Conservation (phyloP, 1,140 invertebrate genomes). For the Conopomorpha cramerella region DNA sequence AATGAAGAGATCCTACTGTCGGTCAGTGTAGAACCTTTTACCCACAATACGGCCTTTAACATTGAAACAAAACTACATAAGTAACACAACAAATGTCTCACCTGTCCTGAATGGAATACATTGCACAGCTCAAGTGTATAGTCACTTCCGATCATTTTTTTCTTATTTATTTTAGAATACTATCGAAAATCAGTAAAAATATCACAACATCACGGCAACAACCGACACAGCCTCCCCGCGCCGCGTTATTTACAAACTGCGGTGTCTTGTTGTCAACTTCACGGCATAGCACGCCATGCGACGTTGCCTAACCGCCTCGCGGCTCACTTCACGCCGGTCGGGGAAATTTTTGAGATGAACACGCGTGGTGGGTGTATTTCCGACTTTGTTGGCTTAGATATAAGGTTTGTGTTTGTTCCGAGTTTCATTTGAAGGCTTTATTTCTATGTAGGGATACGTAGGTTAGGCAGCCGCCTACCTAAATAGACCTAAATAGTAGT, state of each 20-base stretch:
- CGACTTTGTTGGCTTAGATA: too few species aligned
- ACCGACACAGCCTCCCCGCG: slow-evolving; percentile 17
- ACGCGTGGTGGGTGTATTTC: too few species aligned
- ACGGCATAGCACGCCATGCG: slow-evolving; percentile 9
- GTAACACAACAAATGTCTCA: slow-evolving; percentile 61
- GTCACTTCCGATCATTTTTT: slow-evolving; percentile 76
- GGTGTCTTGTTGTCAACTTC: slow-evolving; percentile 12
- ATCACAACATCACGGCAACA: slow-evolving; percentile 19
- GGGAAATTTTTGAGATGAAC: too few species aligned
- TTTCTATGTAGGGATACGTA: too few species aligned
- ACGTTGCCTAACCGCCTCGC: slow-evolving; percentile 27
- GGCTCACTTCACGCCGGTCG: slow-evolving; percentile 41
- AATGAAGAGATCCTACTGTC: too few species aligned
- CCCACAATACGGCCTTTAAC: too few species aligned
- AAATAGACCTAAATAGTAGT: too few species aligned
- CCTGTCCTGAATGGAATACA: slow-evolving; percentile 87
- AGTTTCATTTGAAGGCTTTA: too few species aligned
- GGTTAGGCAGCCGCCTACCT: too few species aligned
- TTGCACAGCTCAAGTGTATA: slow-evolving; percentile 86
- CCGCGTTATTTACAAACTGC: slow-evolving; percentile 19
- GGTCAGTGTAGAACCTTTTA: too few species aligned
- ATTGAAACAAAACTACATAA: too few species aligned
- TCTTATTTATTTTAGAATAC: slow-evolving; percentile 5
- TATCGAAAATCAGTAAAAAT: slow-evolving; percentile 10
- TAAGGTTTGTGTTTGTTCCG: too few species aligned